Percentiles rank a stretch among this genome's conserved stretches.
These are phyloP conservation scores for Maccullochella peelii DNA, from an alignment of 2,113 vertebrate species.

Conservation along the genomic window DNA sequence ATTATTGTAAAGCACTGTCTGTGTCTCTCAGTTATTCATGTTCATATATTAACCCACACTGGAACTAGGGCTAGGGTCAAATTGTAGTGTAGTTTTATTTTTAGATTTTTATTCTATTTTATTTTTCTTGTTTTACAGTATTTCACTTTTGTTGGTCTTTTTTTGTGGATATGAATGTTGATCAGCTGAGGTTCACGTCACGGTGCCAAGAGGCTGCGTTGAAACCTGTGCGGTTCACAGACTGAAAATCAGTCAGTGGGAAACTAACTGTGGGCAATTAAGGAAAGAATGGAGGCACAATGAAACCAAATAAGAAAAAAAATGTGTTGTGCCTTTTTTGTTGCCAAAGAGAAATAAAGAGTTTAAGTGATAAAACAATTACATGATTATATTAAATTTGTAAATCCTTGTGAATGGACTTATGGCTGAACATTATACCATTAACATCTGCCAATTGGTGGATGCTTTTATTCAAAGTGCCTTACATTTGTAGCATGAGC, in stretches of 20 bases:
- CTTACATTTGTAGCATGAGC: slow-evolving; percentile 3
- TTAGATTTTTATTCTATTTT: slow-evolving; percentile 61
- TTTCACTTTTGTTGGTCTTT: slow-evolving; percentile 59
- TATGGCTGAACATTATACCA: neutral
- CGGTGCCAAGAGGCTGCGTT: slow-evolving; percentile 16
- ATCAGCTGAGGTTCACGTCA: slow-evolving; percentile 23
- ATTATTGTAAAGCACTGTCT: slow-evolving; percentile 87
- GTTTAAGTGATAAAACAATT: neutral
- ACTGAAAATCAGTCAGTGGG: slow-evolving; percentile 7
- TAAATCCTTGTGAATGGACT: neutral
- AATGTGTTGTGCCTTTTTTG: neutral
- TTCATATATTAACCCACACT: slow-evolving; percentile 88
- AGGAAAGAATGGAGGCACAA: neutral
- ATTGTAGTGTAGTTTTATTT: slow-evolving; percentile 69
- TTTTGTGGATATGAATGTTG: slow-evolving; percentile 82
- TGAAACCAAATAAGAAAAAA: slow-evolving; percentile 24
- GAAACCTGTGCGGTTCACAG: slow-evolving; percentile 54
- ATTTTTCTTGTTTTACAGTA: slow-evolving; percentile 40
- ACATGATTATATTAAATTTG: neutral
- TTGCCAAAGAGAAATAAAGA: slow-evolving; percentile 36
- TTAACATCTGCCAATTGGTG: slow-evolving; percentile 1
- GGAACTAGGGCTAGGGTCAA: slow-evolving; percentile 82
- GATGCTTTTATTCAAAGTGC: slow-evolving; percentile 10
- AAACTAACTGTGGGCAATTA: slow-evolving; percentile 16
- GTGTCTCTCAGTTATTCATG: slow-evolving; percentile 73